Evolutionary conservation across 1,140 invertebrate species (phyloP).

Genomic region (Lordiphosa mommai): DNA sequence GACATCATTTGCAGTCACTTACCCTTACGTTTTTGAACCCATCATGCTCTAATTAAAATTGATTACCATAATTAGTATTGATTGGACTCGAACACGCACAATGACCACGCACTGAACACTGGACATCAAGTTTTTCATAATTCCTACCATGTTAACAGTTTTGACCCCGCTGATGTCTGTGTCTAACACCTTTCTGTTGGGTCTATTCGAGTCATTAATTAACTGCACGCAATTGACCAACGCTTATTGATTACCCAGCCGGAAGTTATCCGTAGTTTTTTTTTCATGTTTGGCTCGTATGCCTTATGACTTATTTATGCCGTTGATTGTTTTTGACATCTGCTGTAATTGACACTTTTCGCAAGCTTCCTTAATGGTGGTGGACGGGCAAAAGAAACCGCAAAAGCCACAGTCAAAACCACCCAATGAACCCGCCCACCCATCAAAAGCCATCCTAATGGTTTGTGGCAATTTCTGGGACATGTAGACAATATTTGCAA

Average conservation of each 20-base stretch:
- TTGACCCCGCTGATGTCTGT: constrained; percentile 54
- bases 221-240: constrained; percentile 57
- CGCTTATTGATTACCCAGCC: constrained; percentile 35
- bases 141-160: constrained; percentile 50
- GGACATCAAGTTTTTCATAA: constrained; percentile 20
- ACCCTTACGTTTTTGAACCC: constrained; percentile 13
- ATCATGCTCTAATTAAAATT: constrained; percentile 67
- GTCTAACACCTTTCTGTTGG: constrained; percentile 49
- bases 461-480: constrained; percentile 24
- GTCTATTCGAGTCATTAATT: constrained; percentile 52
- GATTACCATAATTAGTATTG: constrained; percentile 74
- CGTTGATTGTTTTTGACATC: constrained; percentile 69
- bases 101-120: constrained; percentile 26
- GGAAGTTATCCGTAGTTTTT: not conserved
- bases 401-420: constrained; percentile 37
- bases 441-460: constrained; percentile 33
- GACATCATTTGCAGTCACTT: constrained; percentile 54
- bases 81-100: constrained; percentile 57
- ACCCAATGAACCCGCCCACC: not conserved
- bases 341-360: constrained; percentile 69
- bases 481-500: constrained; percentile 33
- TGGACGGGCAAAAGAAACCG: constrained; percentile 25
- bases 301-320: constrained; percentile 60
- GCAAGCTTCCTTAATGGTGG: constrained; percentile 47
- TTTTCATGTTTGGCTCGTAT: constrained; percentile 4